Percentiles rank a stretch among this genome's conserved stretches.
Evolutionary conservation across 2,888 invertebrate genomes (phyloP).

Genomic region (Myopa tessellatipennis): DNA sequence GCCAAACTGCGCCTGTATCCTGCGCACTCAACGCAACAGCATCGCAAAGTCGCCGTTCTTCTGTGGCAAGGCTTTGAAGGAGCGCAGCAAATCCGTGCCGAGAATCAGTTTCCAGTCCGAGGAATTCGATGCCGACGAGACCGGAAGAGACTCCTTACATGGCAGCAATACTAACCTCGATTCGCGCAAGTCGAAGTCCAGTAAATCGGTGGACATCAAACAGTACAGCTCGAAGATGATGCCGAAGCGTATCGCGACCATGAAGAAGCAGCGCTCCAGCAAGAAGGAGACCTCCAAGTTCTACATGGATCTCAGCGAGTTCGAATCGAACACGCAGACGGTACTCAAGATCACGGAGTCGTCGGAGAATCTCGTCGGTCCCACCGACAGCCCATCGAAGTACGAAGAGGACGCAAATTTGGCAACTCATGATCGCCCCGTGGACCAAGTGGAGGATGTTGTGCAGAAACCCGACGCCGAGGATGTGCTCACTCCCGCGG

Average conservation of each 20-base stretch:
- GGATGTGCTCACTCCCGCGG: conserved; percentile 67
- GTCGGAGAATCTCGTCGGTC: conserved; percentile 70
- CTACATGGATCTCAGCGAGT: conserved; percentile 76
- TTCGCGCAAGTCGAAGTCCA: conserved; percentile 58
- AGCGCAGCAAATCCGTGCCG: conserved; percentile 67
- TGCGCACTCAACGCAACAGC: conserved; percentile 50
- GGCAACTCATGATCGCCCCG: background rate
- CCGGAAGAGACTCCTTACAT: conserved; percentile 53
- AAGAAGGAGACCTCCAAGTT: conserved; percentile 75
- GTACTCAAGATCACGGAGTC: conserved; percentile 76
- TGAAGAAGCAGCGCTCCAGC: conserved; percentile 76
- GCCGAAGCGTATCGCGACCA: conserved; percentile 78
- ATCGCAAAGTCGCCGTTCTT: conserved; percentile 53
- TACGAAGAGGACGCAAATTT: conserved; percentile 30
- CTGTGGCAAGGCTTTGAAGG: conserved; percentile 60
- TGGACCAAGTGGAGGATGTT: conserved; percentile 14
- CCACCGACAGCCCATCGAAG: conserved; percentile 39
- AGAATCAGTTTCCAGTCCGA: conserved; percentile 59
- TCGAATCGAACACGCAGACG: conserved; percentile 55
- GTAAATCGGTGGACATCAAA: conserved; percentile 70
- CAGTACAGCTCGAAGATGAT: conserved; percentile 77
- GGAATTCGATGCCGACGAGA: conserved; percentile 53
- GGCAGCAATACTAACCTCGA: conserved; percentile 57
- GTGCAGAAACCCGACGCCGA: background rate
- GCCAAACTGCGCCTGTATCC: conserved; percentile 51